Base-by-base conservation (phyloP, 2,113 vertebrate species). In the Spea bombifrons region DNA sequence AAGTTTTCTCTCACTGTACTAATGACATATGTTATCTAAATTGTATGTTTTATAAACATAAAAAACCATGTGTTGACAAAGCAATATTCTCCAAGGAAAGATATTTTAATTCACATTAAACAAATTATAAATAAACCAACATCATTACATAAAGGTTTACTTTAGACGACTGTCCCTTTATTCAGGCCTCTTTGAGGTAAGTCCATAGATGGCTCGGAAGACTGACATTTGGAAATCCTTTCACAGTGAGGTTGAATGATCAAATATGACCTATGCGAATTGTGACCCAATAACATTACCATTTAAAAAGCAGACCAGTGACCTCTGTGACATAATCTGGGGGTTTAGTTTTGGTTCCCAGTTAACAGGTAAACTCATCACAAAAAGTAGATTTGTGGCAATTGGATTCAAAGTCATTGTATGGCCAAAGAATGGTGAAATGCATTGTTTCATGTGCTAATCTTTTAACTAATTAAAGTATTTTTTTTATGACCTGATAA, bases 271-370 rank as follows among this genome's bases (percentile, higher is more conserved):
- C 77, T 67, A 45, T 74, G 71, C 7, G 57, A 70, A 47, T 73
- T 73, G 64, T 80, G 45, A 17, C 64, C 53, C 74, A 68, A 80
- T 68, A 73, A 61, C 71, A 80, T 80, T 80, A 74, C 71, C 78
- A 80, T 80, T 66, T 74, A 49, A 74, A 80, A 80, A 73, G 71
- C 49, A 16, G 50, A n/a, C 65, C 64, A 61, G 65, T 80, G 78
- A 74, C 78, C 78, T 80, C 15, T 80, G 71, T 80, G 64, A 80
- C 78, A 80, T 72, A 61, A 73, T 73, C 50, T 80, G 59, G 52
- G 52, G 65, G 66, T 67, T 74, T 68, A 74, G 63, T 61, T 30
- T 66, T 68, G 47, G 55, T 74, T 73, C 46, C 16, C 53, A 80
- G 71, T 67, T 52, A 67, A 74, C 71, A 80, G 71, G 64, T 73